A percentile compares a stretch with the other conserved stretches of the same genome.
These are phyloP conservation scores for Cheilosia vulpina DNA, from an alignment of 2,888 invertebrate genomes.

Conservation along the genomic window DNA sequence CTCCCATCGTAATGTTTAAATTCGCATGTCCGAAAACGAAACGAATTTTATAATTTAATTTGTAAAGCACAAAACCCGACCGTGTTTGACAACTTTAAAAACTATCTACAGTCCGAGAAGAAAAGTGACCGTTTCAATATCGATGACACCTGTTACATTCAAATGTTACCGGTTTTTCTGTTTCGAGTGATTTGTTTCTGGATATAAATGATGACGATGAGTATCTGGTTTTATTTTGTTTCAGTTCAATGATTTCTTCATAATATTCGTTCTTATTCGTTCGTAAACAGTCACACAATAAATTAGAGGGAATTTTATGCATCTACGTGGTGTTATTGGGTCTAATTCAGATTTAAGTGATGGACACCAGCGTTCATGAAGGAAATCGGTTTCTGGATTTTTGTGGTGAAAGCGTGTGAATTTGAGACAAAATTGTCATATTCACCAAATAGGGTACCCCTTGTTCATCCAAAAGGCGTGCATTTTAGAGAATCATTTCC, in stretches of 20 bases:
- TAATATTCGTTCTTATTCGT: background rate
- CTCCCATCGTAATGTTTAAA: background rate
- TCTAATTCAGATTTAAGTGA: background rate
- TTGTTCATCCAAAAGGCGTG: too few relatives aligned
- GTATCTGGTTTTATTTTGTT: constrained; percentile 3
- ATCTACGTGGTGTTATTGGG: background rate
- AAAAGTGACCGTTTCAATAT: constrained; percentile 8
- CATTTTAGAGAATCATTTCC: too few relatives aligned
- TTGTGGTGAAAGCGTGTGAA: too few relatives aligned
- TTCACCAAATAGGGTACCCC: too few relatives aligned
- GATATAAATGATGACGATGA: background rate
- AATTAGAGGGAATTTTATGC: background rate
- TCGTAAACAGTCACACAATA: background rate
- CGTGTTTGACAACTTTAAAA: constrained; percentile 5
- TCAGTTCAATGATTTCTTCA: background rate
- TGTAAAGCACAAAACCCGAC: background rate
- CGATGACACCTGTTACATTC: background rate
- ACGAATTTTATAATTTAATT: background rate
- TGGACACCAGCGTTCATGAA: too few relatives aligned
- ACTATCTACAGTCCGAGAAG: constrained; percentile 1
- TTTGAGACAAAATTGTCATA: too few relatives aligned
- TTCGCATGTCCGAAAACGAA: background rate
- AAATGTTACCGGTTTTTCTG: background rate
- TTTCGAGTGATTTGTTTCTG: background rate
- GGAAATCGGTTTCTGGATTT: too few relatives aligned